phyloP scores from a whole-genome alignment of 2,888 invertebrate species.

The Arrhopalites spinosus region DNA sequence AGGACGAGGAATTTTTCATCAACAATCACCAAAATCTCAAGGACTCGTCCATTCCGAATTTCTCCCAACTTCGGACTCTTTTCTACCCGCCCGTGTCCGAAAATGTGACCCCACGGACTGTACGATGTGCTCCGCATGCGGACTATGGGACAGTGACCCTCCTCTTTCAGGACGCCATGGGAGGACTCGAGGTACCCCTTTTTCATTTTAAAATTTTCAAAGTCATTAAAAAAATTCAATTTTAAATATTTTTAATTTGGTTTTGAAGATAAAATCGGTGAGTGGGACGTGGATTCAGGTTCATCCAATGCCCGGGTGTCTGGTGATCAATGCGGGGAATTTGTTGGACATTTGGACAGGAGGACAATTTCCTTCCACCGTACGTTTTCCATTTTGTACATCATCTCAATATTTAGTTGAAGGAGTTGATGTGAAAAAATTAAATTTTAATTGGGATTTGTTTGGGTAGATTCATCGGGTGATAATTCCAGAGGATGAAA shows the following conservation, averaged over 20 bases:
- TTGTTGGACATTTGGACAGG: constrained; percentile 59
- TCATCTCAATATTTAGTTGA: not conserved
- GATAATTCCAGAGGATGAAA: constrained; percentile 53
- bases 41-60: constrained; percentile 10
- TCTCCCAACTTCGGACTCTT: constrained; percentile 47
- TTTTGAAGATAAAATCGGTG: constrained; percentile 56
- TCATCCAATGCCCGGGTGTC: constrained; percentile 57
- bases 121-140: constrained; percentile 57
- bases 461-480: constrained; percentile 57
- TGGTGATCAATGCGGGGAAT: constrained; percentile 59
- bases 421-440: too few relatives aligned
- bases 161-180: constrained; percentile 57
- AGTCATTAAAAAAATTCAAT: too few relatives aligned
- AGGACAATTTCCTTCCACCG: constrained; percentile 58
- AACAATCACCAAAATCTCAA: not conserved
- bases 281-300: constrained; percentile 57
- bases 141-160: constrained; percentile 58
- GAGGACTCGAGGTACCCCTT: too few relatives aligned
- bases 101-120: constrained; percentile 32
- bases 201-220: too few relatives aligned
- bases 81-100: constrained; percentile 49
- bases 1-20: constrained; percentile 31
- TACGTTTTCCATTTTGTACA: constrained; percentile 39
- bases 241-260: too few relatives aligned
- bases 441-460: too few relatives aligned